Conservation (phyloP, 2,797 vertebrate genomes). For the Arnoldichthys spilopterus region DNA sequence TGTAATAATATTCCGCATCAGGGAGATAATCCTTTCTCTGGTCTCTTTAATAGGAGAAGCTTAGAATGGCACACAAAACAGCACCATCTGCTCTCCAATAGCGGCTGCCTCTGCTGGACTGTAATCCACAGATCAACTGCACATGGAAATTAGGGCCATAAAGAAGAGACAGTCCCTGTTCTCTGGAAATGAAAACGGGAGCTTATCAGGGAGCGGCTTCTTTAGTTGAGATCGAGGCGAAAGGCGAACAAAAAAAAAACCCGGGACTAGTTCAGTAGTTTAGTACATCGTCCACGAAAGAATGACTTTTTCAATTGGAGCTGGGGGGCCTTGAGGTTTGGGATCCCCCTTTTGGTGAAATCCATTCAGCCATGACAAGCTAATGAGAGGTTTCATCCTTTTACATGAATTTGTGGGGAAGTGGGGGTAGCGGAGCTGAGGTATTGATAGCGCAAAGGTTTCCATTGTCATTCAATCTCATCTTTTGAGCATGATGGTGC, state of each 20-base stretch:
- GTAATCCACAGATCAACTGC: constrained; percentile 63
- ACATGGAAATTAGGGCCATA: constrained; percentile 62
- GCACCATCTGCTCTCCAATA: constrained; percentile 60
- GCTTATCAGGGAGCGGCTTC: constrained; percentile 51
- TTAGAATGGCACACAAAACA: constrained; percentile 60
- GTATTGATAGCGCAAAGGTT: constrained; percentile 31
- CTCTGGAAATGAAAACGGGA: constrained; percentile 58
- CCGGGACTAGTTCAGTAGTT: constrained; percentile 34
- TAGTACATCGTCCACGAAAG: constrained; percentile 32
- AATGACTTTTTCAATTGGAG: constrained; percentile 43
- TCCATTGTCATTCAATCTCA: constrained; percentile 30
- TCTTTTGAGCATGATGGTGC: constrained; percentile 36
- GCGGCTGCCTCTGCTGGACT: constrained; percentile 42
- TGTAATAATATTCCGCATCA: constrained; percentile 58
- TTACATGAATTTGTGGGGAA: constrained; percentile 28
- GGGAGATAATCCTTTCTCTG: constrained; percentile 58
- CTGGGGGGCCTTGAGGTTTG: constrained; percentile 9
- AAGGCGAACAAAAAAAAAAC: constrained; percentile 17
- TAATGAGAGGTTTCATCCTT: constrained; percentile 44
- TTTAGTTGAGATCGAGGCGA: constrained; percentile 38
- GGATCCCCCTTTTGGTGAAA: constrained; percentile 38
- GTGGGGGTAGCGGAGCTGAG: constrained; percentile 24
- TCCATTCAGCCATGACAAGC: constrained; percentile 42
- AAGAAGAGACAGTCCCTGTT: constrained; percentile 41
- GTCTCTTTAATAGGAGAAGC: constrained; percentile 60